These are phyloP conservation scores for Gymnocephalus cernua DNA, from an alignment of 2,113 vertebrate genomes.

Conservation along the genomic window DNA sequence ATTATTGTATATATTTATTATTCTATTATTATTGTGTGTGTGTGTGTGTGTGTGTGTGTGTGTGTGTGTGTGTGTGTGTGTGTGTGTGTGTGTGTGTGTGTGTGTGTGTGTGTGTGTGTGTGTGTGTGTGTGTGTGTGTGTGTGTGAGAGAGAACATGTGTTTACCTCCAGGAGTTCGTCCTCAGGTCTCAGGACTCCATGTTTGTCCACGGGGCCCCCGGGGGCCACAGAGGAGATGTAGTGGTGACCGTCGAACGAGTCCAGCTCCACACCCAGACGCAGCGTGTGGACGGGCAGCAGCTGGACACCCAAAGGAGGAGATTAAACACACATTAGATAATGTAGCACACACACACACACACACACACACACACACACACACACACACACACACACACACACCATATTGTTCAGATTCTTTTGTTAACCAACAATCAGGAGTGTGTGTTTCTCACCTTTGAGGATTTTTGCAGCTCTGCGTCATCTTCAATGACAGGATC, in stretches of 20 bases:
- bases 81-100: too few relatives aligned
- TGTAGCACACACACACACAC: too few relatives aligned
- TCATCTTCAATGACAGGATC: constrained; percentile 92
- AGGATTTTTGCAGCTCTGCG: constrained; percentile 93
- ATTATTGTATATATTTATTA: too few relatives aligned
- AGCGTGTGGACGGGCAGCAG: constrained; percentile 93
- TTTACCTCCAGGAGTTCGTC: constrained; percentile 97
- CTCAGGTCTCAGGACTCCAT: constrained; percentile 89
- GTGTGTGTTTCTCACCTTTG: constrained; percentile 86
- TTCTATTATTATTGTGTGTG: too few relatives aligned
- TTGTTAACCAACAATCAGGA: too few relatives aligned
- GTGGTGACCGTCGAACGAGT: constrained; percentile 96
- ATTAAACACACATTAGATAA: background rate
- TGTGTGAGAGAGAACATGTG: background rate
- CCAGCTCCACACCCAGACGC: constrained; percentile 94
- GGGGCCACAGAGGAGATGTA: constrained; percentile 94
- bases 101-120: too few relatives aligned
- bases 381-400: too few relatives aligned
- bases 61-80: too few relatives aligned
- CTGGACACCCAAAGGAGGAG: constrained; percentile 65
- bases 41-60: too few relatives aligned
- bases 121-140: background rate
- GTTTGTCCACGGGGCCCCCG: constrained; percentile 87
- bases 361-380: too few relatives aligned
- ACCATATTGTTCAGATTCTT: too few relatives aligned